A percentile compares a stretch with the other conserved stretches of the same genome.
Evolutionary conservation across 2,113 vertebrate species (phyloP).

Genomic region (Pristiophorus japonicus): DNA sequence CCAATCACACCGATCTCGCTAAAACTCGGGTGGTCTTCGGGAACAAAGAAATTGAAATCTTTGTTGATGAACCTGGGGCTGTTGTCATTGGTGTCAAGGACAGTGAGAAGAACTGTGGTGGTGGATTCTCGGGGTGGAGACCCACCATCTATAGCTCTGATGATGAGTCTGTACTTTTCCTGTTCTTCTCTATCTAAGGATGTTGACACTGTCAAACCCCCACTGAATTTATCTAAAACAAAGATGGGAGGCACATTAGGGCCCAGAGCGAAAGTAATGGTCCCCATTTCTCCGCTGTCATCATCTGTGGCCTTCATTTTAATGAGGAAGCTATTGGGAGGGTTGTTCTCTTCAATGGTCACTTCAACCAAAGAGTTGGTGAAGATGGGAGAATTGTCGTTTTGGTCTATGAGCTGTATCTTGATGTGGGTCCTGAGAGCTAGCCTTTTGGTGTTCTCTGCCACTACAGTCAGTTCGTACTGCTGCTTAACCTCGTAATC

Average conservation of each 20-base stretch:
- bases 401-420: constrained; percentile 83
- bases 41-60: constrained; percentile 96
- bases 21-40: constrained; percentile 93
- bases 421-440: constrained; percentile 70
- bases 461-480: constrained; percentile 78
- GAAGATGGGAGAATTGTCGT: constrained; percentile 89
- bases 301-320: constrained; percentile 82
- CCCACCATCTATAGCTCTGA: constrained; percentile 82
- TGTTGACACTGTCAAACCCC: constrained; percentile 78
- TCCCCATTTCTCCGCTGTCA: constrained; percentile 76
- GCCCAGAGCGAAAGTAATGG: constrained; percentile 80
- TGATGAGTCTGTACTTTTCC: constrained; percentile 85
- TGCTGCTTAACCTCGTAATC: constrained; percentile 78
- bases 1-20: constrained; percentile 93
- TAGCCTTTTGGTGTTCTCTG: constrained; percentile 64
- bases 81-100: constrained; percentile 94
- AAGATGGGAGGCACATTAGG: constrained; percentile 81
- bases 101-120: constrained; percentile 78
- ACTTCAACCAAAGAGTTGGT: constrained; percentile 75
- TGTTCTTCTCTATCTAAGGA: constrained; percentile 89
- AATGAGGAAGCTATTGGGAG: constrained; percentile 75
- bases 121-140: constrained; percentile 78
- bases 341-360: constrained; percentile 87
- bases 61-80: constrained; percentile 94
- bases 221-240: constrained; percentile 70